Percentiles rank a stretch among this genome's conserved stretches.
Evolutionary conservation across 1,140 invertebrate species (phyloP).

Genomic region (Drosophila arizonae): DNA sequence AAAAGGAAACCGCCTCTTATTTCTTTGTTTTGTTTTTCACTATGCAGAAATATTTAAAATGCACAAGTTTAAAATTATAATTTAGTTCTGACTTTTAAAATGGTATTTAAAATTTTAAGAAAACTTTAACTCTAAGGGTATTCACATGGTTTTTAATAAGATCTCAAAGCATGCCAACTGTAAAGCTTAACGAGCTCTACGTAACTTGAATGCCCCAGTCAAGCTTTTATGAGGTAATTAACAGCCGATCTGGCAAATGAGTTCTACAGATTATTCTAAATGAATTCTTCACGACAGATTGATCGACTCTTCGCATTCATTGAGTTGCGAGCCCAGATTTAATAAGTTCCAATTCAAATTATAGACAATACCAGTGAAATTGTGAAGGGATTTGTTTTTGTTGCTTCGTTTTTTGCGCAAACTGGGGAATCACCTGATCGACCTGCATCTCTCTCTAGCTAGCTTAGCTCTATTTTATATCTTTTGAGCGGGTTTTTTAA

Average conservation of each 20-base stretch:
- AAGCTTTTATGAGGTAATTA: not conserved
- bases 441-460: not conserved
- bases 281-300: constrained; percentile 1
- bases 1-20: no score
- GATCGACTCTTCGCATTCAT: constrained; percentile 2
- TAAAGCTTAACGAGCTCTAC: not conserved
- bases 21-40: no score
- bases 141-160: not conserved
- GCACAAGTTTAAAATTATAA: no score
- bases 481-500: not conserved
- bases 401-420: not conserved
- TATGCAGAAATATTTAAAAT: no score
- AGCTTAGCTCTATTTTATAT: not conserved
- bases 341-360: constrained; percentile 6
- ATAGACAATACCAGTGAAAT: no score
- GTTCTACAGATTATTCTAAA: not conserved
- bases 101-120: no score
- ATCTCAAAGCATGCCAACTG: not conserved
- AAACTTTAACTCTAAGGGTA: constrained; percentile 1
- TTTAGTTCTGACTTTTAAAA: no score
- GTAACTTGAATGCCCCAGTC: not conserved
- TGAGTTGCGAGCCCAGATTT: constrained; percentile 7
- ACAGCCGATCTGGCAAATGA: not conserved
- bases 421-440: not conserved
- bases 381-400: not conserved